Evolutionary conservation across 2,113 vertebrate genomes (phyloP), one percentile per base, ranked within the genome.

Genomic region (Leucopsar rothschildi): DNA sequence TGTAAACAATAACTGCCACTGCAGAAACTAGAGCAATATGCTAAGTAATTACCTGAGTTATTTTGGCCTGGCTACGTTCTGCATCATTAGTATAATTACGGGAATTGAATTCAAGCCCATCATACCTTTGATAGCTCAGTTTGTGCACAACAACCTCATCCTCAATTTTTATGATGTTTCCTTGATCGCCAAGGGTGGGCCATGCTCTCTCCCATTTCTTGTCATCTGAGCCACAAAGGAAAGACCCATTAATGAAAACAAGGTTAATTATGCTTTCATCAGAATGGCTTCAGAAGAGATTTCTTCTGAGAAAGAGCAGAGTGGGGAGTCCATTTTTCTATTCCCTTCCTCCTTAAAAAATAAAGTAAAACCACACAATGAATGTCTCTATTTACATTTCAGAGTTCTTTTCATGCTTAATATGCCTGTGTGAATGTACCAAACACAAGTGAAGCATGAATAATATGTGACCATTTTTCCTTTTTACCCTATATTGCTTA

Each of bases 41-140:
- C 56, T 66, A 92, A 87, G 80, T 92, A 95, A 97, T 95, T 94
- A 96, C 92, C 93, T 90, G 93, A 95, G 92, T 77, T 97, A 78
- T 94, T 96, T 94, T 71, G 72, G 76, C 70, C 86, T 86, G 91
- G 71, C 78, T 91, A 50, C 19, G 40, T 80, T 91, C 81, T 86
- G 78, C 88, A 88, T 90, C 91, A 88, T 92, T 96, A 96, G 66
- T 64, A 49, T 91, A 93, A 96, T 95, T 88, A 88, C 0, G 3
- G 83, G 88, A 91, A 64, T 63, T 79, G 60, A 94, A 86, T 56
- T 82, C 88, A 57, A 90, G 76, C 61, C 88, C 76, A 49, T 88
- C 90, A 71, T 82, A 92, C 79, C 86, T 96, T 94, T 69, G 44
- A 22, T 78, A 66, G 88, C 65, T 92, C 92, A 45, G 55, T 84